phyloP scores from a whole-genome alignment of 2,797 vertebrate species.

The Poeciliopsis gracilis region DNA sequence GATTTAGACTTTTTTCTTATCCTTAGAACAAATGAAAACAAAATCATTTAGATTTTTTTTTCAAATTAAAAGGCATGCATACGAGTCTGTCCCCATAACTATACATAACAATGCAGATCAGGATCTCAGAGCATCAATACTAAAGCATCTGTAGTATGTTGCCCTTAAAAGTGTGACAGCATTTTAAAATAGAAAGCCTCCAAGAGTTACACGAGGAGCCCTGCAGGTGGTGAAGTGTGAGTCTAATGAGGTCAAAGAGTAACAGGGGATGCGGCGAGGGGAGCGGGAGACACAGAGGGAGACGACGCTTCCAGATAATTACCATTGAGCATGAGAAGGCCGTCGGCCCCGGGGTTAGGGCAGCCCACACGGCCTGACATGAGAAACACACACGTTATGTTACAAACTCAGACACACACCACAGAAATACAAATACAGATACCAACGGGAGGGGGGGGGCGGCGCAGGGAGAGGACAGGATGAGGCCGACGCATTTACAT shows the following conservation, averaged over 20 bases:
- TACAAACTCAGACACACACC: slow-evolving; percentile 36
- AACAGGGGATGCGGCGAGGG: slow-evolving; percentile 33
- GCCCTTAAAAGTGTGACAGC: not conserved
- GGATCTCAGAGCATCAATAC: slow-evolving; percentile 22
- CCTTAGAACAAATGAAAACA: too few relatives aligned
- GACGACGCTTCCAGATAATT: slow-evolving; percentile 79
- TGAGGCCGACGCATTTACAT: slow-evolving; percentile 36
- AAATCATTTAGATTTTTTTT: too few relatives aligned
- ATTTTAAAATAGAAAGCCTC: not conserved
- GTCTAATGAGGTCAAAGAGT: slow-evolving; percentile 29
- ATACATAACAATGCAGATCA: slow-evolving; percentile 4
- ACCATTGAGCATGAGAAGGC: slow-evolving; percentile 99
- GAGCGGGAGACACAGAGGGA: slow-evolving; percentile 37
- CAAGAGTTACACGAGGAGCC: not conserved
- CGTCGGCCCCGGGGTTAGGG: slow-evolving; percentile 93
- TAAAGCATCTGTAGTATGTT: not conserved
- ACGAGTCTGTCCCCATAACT: slow-evolving; percentile 29
- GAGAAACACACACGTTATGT: slow-evolving; percentile 53
- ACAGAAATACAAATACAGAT: slow-evolving; percentile 37
- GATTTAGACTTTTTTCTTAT: too few relatives aligned
- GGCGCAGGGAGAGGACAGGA: slow-evolving; percentile 66
- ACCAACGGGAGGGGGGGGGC: slow-evolving; percentile 41
- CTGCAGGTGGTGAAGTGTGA: slow-evolving; percentile 5
- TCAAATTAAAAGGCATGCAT: not conserved
- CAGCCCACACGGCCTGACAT: slow-evolving; percentile 93